Conservation (phyloP, 92 coral and sea anemone genomes). For the Zoanthus solanderi region DNA sequence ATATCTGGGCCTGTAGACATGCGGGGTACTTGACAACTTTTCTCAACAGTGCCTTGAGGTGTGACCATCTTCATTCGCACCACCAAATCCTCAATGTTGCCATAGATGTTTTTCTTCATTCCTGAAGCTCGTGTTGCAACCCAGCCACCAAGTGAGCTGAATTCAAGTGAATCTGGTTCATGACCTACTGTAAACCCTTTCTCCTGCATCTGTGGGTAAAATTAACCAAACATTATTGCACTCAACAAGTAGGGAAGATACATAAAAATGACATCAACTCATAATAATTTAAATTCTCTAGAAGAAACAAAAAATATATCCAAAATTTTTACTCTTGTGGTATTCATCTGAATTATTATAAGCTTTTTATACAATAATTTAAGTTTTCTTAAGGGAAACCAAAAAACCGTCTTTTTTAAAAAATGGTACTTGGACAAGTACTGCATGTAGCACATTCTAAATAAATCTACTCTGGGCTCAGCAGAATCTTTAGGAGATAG, state of each 20-base stretch:
- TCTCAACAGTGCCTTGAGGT: constrained; percentile 95
- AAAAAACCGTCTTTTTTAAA: too few species aligned
- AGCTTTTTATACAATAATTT: too few species aligned
- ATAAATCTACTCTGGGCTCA: too few species aligned
- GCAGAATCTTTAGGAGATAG: too few species aligned
- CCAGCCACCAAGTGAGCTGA: constrained; percentile 99
- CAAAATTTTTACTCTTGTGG: too few species aligned
- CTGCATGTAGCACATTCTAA: too few species aligned
- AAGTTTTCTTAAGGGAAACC: too few species aligned
- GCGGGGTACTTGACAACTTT: constrained; percentile 98
- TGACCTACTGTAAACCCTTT: constrained; percentile 96
- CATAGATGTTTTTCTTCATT: constrained; percentile 98
- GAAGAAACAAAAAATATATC: too few species aligned
- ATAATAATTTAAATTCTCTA: too few species aligned
- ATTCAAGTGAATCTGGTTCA: constrained; percentile 98
- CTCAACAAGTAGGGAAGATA: not conserved
- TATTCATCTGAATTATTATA: too few species aligned
- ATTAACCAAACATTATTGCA: not conserved
- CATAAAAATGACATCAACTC: not conserved
- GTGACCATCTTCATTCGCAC: constrained; percentile 95
- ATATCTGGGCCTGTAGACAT: constrained; percentile 99
- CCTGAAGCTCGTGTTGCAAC: constrained; percentile 99
- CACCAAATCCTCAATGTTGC: constrained; percentile 95
- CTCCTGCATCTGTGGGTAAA: constrained; percentile 72
- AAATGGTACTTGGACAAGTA: too few species aligned